Percentiles rank a stretch among this genome's conserved stretches.
Evolutionary conservation across 2,888 invertebrate genomes (phyloP).

Genomic region (Phalera bucephala): DNA sequence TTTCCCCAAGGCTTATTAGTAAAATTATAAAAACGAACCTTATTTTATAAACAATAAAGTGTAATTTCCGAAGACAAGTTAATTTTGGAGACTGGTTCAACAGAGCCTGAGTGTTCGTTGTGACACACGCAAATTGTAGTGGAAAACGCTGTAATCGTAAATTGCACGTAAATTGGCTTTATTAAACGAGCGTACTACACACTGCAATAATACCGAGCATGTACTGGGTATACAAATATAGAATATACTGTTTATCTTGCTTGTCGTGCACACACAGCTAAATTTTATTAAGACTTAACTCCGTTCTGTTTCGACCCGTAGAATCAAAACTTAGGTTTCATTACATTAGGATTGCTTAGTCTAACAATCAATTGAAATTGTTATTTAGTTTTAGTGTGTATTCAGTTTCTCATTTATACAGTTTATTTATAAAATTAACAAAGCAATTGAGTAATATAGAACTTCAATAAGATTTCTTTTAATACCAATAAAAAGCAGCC

Average conservation of each 20-base stretch:
- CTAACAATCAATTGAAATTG: too few relatives aligned
- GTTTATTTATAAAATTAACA: too few relatives aligned
- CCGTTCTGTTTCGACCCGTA: too few relatives aligned
- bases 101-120: slow-evolving; percentile 34
- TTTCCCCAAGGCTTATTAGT: slow-evolving; percentile 17
- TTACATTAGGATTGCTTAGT: too few relatives aligned
- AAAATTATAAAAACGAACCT: slow-evolving; percentile 16
- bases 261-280: background rate
- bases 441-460: too few relatives aligned
- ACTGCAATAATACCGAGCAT: slow-evolving; percentile 36
- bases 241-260: background rate
- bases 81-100: slow-evolving; percentile 34
- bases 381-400: too few relatives aligned
- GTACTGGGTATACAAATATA: slow-evolving; percentile 8
- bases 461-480: too few relatives aligned
- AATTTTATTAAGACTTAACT: too few relatives aligned
- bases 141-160: slow-evolving; percentile 50
- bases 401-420: too few relatives aligned
- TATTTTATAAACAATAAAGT: slow-evolving; percentile 18
- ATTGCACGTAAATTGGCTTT: slow-evolving; percentile 52
- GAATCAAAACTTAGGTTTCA: too few relatives aligned
- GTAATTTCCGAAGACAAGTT: slow-evolving; percentile 9
- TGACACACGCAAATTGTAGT: slow-evolving; percentile 55
- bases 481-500: too few relatives aligned
- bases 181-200: slow-evolving; percentile 38